Evolutionary conservation across 2,113 vertebrate genomes (phyloP), one percentile per base, ranked within the genome.

Genomic region (Oreochromis aureus): DNA sequence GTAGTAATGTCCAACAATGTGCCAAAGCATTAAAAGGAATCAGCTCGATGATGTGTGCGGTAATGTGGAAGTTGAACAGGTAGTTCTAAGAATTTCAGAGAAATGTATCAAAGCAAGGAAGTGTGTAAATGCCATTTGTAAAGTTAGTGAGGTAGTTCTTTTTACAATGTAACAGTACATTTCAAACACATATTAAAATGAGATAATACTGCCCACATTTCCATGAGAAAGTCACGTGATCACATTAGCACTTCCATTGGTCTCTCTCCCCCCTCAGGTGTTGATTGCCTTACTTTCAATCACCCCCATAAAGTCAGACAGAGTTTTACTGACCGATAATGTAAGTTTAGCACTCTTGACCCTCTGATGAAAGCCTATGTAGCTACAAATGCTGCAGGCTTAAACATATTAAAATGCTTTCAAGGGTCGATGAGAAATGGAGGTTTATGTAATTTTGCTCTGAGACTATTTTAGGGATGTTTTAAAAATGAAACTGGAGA

Each of bases 361-460:
- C 39, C 51, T 63, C 27, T 69, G 51, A 56, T 88, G 80, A 88
- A 90, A 80, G 63, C 39, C 39, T 27, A 15, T 69, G 36, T 41
- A 53, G 19, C 81, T 91, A 73, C 71, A 89, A 86, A 91, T 36
- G 30, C 58, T 56, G 59, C 84, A 86, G 85, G 82, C 71, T 34
- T 90, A 89, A 94, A 92, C 83, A 76, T 41, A 91, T 94, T 92
- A 90, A 81, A 84, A 93, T 81, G 87, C 90, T 93, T 90, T 93
- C 61, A 95, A 55, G 48, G 91, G 76, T 94, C 89, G 76, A 95
- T 92, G 76, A 56, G 53, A 90, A 88, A 53, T 16, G 4, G 76
- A 89, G 78, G 56, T 87, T 94, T 76, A 93, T 91, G 58, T 8
- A 46, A 91, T 93, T 94, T 89, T 24, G 69, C 71, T 90, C 34